A percentile compares a stretch with the other conserved stretches of the same genome.
Conservation (phyloP, 1,140 invertebrate species). For the Rhysida immarginata region DNA sequence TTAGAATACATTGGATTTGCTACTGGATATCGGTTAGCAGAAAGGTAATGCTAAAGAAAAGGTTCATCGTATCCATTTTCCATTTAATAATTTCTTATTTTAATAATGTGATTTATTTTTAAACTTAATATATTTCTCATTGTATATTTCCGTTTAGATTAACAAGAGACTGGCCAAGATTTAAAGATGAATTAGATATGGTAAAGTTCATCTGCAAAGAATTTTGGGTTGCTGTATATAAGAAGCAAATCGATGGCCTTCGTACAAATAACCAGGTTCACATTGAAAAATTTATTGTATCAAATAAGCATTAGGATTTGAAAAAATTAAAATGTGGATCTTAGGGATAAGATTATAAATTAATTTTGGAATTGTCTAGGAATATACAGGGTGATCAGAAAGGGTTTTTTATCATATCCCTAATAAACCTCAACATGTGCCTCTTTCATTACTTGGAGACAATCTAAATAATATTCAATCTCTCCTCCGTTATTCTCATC, state of each 20-base stretch:
- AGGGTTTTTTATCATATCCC: neutral
- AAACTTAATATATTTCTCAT: neutral
- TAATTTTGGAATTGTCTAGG: constrained; percentile 36
- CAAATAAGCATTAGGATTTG: too few species aligned
- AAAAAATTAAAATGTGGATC: too few species aligned
- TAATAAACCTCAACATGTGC: too few species aligned
- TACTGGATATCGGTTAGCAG: constrained; percentile 80
- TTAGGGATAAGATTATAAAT: too few species aligned
- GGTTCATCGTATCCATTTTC: neutral
- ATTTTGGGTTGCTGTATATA: constrained; percentile 91
- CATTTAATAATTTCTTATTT: neutral
- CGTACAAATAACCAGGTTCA: constrained; percentile 95
- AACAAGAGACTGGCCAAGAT: constrained; percentile 77
- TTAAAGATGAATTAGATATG: constrained; percentile 94
- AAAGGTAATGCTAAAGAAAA: too few species aligned
- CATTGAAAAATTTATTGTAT: too few species aligned
- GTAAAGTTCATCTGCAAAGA: constrained; percentile 99
- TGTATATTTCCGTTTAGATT: constrained; percentile 37
- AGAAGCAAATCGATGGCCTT: constrained; percentile 97
- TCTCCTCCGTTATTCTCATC: too few species aligned
- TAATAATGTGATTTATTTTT: constrained; percentile 5
- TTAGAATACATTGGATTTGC: constrained; percentile 83
- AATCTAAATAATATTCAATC: too few species aligned
- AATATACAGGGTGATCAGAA: neutral
- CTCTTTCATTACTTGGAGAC: too few species aligned